Conservation (phyloP, 2,888 invertebrate species). For the Agonopterix alstromeriana region DNA sequence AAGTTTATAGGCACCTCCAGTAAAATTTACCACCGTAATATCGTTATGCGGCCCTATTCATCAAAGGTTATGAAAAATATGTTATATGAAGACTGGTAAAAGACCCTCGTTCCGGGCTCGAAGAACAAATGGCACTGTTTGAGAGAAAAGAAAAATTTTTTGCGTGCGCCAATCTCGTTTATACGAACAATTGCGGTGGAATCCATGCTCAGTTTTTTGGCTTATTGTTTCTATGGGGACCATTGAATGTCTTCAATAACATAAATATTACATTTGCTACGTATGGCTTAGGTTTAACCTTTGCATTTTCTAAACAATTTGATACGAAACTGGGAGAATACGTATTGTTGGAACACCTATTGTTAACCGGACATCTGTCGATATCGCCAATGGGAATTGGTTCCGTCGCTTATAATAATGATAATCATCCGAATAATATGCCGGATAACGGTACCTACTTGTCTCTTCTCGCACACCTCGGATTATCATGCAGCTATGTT, state of each 20-base stretch:
- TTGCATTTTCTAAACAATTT: too few relatives aligned
- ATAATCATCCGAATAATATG: constrained; percentile 2
- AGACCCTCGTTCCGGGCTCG: constrained; percentile 38
- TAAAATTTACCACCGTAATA: constrained; percentile 16
- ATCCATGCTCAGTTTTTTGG: neutral
- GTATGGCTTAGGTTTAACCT: too few relatives aligned
- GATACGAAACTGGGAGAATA: neutral
- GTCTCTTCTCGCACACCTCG: neutral
- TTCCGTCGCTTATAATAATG: constrained; percentile 11
- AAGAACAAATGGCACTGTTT: constrained; percentile 45
- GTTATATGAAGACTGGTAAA: constrained; percentile 43
- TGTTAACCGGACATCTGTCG: constrained; percentile 49
- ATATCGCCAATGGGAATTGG: constrained; percentile 31
- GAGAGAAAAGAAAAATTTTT: constrained; percentile 47
- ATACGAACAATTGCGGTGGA: constrained; percentile 29
- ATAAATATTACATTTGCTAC: too few relatives aligned
- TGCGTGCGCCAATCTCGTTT: constrained; percentile 40
- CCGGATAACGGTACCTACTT: neutral
- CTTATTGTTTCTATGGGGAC: neutral
- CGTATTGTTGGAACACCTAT: constrained; percentile 16
- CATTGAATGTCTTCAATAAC: too few relatives aligned
- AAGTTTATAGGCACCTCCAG: neutral
- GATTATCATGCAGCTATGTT: too few relatives aligned
- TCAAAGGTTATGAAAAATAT: constrained; percentile 40
- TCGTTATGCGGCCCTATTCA: constrained; percentile 28